These are phyloP conservation scores for Chelonus formosanus DNA, from an alignment of 2,888 invertebrate genomes.

Conservation along the genomic window DNA sequence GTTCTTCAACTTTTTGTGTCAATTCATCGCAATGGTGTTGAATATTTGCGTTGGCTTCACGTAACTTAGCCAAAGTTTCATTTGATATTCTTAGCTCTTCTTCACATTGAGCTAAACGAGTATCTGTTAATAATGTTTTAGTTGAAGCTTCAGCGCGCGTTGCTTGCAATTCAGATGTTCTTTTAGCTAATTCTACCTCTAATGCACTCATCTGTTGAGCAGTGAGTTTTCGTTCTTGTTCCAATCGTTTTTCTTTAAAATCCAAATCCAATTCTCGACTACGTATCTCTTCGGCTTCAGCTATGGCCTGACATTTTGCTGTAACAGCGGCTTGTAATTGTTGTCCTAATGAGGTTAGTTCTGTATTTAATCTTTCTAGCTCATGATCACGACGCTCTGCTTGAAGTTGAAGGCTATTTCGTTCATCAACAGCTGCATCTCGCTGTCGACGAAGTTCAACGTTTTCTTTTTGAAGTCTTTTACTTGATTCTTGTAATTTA, in stretches of 20 bases:
- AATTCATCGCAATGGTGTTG: conserved; percentile 79
- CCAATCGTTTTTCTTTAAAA: conserved; percentile 84
- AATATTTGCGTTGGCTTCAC: conserved; percentile 76
- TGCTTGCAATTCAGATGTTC: conserved; percentile 80
- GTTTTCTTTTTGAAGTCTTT: conserved; percentile 72
- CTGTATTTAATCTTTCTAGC: conserved; percentile 76
- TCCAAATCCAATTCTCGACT: conserved; percentile 81
- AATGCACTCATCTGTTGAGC: conserved; percentile 82
- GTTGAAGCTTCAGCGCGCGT: conserved; percentile 78
- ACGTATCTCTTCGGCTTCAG: conserved; percentile 81
- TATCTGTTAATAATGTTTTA: conserved; percentile 75
- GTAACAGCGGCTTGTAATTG: conserved; percentile 80
- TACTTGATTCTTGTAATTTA: conserved; percentile 72
- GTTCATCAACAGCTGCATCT: conserved; percentile 77
- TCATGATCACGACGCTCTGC: conserved; percentile 78
- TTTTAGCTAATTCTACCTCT: conserved; percentile 80
- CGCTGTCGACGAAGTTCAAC: conserved; percentile 75
- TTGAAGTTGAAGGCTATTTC: conserved; percentile 77
- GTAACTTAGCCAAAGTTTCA: conserved; percentile 74
- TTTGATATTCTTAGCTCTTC: conserved; percentile 81
- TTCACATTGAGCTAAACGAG: conserved; percentile 78
- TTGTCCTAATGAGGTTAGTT: conserved; percentile 74
- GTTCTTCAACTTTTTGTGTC: conserved; percentile 69
- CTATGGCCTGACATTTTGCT: conserved; percentile 84
- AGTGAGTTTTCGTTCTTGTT: conserved; percentile 81